Base-by-base conservation (phyloP, 2,888 invertebrate species). In the Allolobophora icterica region DNA sequence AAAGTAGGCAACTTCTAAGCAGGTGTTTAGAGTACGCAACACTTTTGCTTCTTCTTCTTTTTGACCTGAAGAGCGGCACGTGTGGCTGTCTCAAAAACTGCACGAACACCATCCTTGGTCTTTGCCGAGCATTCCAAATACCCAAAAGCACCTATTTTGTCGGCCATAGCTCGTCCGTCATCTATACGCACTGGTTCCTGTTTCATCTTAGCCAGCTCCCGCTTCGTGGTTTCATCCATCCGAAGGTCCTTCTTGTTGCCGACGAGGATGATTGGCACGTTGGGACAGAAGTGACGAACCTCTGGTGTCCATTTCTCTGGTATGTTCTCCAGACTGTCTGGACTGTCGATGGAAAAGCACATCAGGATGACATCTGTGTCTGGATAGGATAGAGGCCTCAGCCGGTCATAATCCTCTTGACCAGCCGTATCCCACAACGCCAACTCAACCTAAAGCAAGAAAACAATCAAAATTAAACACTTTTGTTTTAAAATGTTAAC, bases 241-340 rank as follows among this genome's bases (percentile, higher is more conserved):
- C 96, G 94, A 91, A 96, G 94, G 94, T 96, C 96, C 92, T 94
- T 95, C 96, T 99, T 99, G 96, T 99, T 99, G 94, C 99, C 99
- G 94, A 99, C 99, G 94, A 99, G 96, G 94, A 99, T 98, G 94
- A 99, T 99, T 94, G 99, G 99, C 95, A 99, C 99, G 96, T 98
- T 99, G 93, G 99, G 99, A 96, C 99, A 99, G 96, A 99, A 99
- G 96, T 99, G 99, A 92, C 87, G 87, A 91, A 96, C 96, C 96
- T 99, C 99, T 90, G 99, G 99, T 93, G 98, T 99, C 99, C 99
- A 99, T 96, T 99, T 99, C 96, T 99, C 99, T 93, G 98, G 98
- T 96, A 99, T 99, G 96, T 99, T 99, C 96, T 99, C 99, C 96
- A 99, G 96, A 94, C 99, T 99, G 96, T 99, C 99, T 11, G 99